Evolutionary conservation across 2,797 vertebrate species (phyloP), one percentile per base, ranked within the genome.

Genomic region (Galago senegalensis): DNA sequence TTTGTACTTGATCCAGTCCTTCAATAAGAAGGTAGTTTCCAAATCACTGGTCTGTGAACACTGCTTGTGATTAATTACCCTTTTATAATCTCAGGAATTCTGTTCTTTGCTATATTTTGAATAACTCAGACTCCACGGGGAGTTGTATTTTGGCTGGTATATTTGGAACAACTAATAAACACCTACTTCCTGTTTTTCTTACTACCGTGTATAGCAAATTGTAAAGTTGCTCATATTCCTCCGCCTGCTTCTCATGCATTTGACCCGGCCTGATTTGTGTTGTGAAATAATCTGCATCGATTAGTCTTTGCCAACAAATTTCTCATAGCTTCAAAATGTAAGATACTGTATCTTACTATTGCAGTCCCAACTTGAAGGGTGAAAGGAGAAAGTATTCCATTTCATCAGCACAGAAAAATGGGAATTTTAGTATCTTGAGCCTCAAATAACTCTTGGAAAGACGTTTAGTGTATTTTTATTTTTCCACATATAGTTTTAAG

Each of bases 111-210:
- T 98, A 95, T 98, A 98, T 98, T 98, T 98, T 98, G 98, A 98
- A 98, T 98, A 98, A 98, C 98, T 99, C 97, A 97, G 98, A 96
- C 98, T 98, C 98, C 98, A 97, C 11, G 98, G 98, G 98, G 98
- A 98, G 98, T 98, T 98, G 97, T 98, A 98, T 98, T 98, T 98
- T 99, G 99, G 98, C 98, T 98, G 98, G 98, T 98, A 98, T 98
- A 98, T 99, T 99, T 98, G 98, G 98, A 99, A 98, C 97, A 97
- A 97, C 98, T 98, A 98, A 98, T 98, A 99, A 99, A 99, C 98
- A 98, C 97, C 97, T 98, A 98, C 98, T 99, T 99, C 98, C 98
- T 99, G 98, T 99, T 98, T 99, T 98, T 98, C 98, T 98, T 98
- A 98, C 98, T 99, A 98, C 98, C 94, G 98, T 98, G 98, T 98